A percentile compares a stretch with the other conserved stretches of the same genome.
These are phyloP conservation scores for Pseudolycoriella hygida DNA, from an alignment of 2,888 invertebrate species.

Conservation along the genomic window DNA sequence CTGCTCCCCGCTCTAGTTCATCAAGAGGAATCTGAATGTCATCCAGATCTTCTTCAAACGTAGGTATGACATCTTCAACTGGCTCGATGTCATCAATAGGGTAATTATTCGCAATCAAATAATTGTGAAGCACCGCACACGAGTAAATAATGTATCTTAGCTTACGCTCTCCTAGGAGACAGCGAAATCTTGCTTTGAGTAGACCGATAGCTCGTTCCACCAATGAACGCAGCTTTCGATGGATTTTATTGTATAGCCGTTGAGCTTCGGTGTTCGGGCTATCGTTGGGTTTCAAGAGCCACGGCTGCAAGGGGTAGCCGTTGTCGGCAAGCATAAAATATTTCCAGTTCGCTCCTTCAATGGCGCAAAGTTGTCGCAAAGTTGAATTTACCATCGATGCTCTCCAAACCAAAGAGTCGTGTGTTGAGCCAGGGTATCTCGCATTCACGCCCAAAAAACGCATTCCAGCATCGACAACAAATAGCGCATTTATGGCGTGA, in stretches of 20 bases:
- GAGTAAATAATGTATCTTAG: background rate
- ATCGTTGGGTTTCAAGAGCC: background rate
- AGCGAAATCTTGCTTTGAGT: background rate
- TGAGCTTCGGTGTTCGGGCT: background rate
- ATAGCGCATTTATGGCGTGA: too few relatives aligned
- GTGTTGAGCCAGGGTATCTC: slow-evolving; percentile 3
- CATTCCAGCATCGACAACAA: background rate
- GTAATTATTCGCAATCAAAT: background rate
- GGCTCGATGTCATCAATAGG: too few relatives aligned
- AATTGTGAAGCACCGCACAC: background rate
- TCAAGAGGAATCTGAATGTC: too few relatives aligned
- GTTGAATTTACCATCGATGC: too few relatives aligned
- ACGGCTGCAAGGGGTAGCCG: too few relatives aligned
- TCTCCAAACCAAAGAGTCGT: slow-evolving; percentile 1
- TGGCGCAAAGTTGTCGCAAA: too few relatives aligned
- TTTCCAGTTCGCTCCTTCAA: too few relatives aligned
- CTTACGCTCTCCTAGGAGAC: background rate
- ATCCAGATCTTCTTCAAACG: too few relatives aligned
- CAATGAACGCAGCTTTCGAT: background rate
- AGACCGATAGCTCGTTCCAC: background rate
- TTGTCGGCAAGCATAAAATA: too few relatives aligned
- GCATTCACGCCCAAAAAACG: background rate
- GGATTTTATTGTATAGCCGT: background rate
- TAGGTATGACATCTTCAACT: too few relatives aligned
- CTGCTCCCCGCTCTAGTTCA: too few relatives aligned